These are phyloP conservation scores for Plebejus argus DNA, from an alignment of 2,888 invertebrate genomes.

Conservation along the genomic window DNA sequence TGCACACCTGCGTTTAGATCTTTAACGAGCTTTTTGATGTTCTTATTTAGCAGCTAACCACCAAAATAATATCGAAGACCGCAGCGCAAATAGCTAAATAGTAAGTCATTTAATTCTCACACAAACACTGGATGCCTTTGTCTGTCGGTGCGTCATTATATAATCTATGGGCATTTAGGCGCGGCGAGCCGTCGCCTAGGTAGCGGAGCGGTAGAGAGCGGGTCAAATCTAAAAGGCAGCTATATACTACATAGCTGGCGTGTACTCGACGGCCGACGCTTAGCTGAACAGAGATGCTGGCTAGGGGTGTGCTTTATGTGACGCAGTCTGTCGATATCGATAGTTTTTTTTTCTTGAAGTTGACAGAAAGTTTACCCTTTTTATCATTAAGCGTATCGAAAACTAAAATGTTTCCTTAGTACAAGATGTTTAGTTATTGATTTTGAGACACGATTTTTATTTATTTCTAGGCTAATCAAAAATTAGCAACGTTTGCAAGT, in stretches of 20 bases:
- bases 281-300: slow-evolving; percentile 56
- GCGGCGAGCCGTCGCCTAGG: slow-evolving; percentile 42
- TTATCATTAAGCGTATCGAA: too few relatives aligned
- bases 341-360: slow-evolving; percentile 33
- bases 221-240: slow-evolving; percentile 66
- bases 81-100: neutral
- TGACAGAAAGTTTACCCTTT: neutral
- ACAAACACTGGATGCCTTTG: slow-evolving; percentile 41
- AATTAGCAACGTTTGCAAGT: too few relatives aligned
- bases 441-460: too few relatives aligned
- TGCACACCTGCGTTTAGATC: neutral
- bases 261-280: slow-evolving; percentile 50
- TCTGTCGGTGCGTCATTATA: slow-evolving; percentile 43
- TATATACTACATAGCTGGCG: slow-evolving; percentile 65
- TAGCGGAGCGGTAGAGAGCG: slow-evolving; percentile 41
- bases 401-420: too few relatives aligned
- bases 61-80: neutral
- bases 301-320: slow-evolving; percentile 43
- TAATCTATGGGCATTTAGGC: slow-evolving; percentile 48
- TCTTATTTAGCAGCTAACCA: neutral
- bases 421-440: too few relatives aligned
- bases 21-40: neutral
- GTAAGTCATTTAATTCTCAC: slow-evolving; percentile 17
- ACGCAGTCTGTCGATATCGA: slow-evolving; percentile 45
- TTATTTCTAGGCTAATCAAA: too few relatives aligned